phyloP scores from a whole-genome alignment of 2,113 vertebrate genomes.

The Cyanocitta stelleri region DNA sequence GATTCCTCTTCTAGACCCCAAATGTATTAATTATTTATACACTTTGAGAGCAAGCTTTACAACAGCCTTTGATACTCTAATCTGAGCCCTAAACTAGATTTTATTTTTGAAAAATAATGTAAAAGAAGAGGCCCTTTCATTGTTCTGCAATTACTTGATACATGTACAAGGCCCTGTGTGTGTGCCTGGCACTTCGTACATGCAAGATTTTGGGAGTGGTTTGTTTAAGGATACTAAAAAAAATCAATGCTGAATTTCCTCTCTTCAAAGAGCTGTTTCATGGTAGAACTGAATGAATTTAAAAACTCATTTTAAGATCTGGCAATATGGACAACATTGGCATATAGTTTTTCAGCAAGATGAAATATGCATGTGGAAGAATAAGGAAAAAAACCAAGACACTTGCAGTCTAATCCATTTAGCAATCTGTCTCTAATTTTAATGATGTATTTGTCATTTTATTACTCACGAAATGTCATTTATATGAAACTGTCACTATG shows the following conservation, averaged over 20 bases:
- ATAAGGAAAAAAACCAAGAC: slow-evolving; percentile 22
- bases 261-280: neutral
- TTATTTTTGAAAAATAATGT: neutral
- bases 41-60: neutral
- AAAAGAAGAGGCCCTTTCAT: neutral
- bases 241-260: neutral
- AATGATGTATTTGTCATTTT: slow-evolving; percentile 64
- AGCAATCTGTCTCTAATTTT: slow-evolving; percentile 63
- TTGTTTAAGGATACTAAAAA: neutral
- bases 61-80: neutral
- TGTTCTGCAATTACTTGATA: neutral
- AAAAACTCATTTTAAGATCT: slow-evolving; percentile 25
- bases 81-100: neutral
- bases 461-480: slow-evolving; percentile 56
- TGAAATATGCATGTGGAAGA: slow-evolving; percentile 43
- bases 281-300: slow-evolving; percentile 14
- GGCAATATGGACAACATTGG: slow-evolving; percentile 33
- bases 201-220: neutral
- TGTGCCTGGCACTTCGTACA: neutral
- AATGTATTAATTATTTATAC: neutral
- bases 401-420: slow-evolving; percentile 46
- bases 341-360: slow-evolving; percentile 31
- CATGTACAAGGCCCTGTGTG: neutral
- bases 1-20: neutral
- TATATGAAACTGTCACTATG: slow-evolving; percentile 50